Base-by-base conservation (phyloP, 2,797 vertebrate genomes). In the Rhinoraja longicauda region DNA sequence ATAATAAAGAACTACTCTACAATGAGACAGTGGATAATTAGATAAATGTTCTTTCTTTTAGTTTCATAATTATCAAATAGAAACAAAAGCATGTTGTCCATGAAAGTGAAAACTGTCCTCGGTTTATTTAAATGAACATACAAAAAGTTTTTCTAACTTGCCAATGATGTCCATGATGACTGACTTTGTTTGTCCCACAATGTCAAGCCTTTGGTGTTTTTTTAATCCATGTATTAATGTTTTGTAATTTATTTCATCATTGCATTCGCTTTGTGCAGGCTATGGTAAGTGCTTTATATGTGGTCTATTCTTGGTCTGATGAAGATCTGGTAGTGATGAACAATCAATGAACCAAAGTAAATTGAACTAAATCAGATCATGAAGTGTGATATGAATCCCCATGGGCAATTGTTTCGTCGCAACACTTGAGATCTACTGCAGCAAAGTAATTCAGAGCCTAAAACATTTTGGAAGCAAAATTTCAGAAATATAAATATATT, bases 211-310 rank as follows among this genome's bases (percentile, higher is more conserved):
- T 73, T 53, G 70, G 57, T 72, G 70, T 92, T 45, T 92, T 92
- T 57, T 29, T 26, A 92, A 92, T 57, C 70, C 90, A 53, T 53
- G 70, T 92, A 92, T 92, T 92, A 92, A 92, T 92, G 90, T 92
- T 92, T 73, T 92, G 90, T 92, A 73, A 92, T 92, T 92, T 92
- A 92, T 92, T 92, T 92, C 90, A 92, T 92, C 90, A 92, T 92
- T 73, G 90, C 90, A 92, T 72, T 92, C 90, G 75, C 90, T 92
- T 53, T 92, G 90, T 92, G 90, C 90, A 92, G 90, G 90, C 90
- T 92, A 92, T 92, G 90, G 90, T 92, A 92, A 92, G 90, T 92
- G 90, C 90, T 92, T 92, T 92, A 72, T 73, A 72, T 92, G 90
- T 92, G 90, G 70, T 53, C 70, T 92, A 73, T 29, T 73, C 70